Percentiles rank a stretch among this genome's conserved stretches.
phyloP scores from a whole-genome alignment of 2,797 vertebrate genomes.

The Fratercula arctica region DNA sequence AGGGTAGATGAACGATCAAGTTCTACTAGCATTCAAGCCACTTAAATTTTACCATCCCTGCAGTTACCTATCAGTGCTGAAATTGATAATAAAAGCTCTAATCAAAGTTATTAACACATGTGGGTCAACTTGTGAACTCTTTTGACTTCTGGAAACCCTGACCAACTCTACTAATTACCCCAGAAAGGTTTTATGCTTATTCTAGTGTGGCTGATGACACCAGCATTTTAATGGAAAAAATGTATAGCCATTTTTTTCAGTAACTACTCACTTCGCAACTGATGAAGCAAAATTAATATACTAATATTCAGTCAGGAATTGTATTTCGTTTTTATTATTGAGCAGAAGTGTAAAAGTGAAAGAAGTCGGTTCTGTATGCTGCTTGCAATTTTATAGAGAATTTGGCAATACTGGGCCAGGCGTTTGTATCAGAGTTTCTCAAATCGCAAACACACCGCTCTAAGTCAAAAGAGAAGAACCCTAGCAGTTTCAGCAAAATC shows the following conservation, averaged over 20 bases:
- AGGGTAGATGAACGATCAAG: background rate
- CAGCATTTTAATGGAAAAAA: conserved; percentile 3
- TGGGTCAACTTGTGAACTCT: background rate
- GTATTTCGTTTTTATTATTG: background rate
- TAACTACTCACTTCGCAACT: background rate
- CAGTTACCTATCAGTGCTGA: background rate
- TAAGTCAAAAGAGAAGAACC: background rate
- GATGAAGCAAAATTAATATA: background rate
- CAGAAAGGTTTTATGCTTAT: background rate
- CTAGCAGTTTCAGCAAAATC: background rate
- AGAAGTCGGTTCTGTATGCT: background rate
- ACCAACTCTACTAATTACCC: background rate
- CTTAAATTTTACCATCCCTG: background rate
- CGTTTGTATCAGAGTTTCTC: background rate
- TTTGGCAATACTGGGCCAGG: background rate
- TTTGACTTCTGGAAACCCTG: background rate
- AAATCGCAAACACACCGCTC: background rate
- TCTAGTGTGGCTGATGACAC: background rate
- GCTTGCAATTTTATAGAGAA: background rate
- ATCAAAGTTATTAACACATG: background rate
- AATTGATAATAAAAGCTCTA: background rate
- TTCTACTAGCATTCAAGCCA: background rate
- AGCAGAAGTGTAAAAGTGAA: background rate
- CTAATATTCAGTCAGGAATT: background rate
- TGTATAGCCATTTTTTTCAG: background rate